These are phyloP conservation scores for Myotis daubentonii DNA, from an alignment of 2,797 vertebrate species.

Conservation along the genomic window DNA sequence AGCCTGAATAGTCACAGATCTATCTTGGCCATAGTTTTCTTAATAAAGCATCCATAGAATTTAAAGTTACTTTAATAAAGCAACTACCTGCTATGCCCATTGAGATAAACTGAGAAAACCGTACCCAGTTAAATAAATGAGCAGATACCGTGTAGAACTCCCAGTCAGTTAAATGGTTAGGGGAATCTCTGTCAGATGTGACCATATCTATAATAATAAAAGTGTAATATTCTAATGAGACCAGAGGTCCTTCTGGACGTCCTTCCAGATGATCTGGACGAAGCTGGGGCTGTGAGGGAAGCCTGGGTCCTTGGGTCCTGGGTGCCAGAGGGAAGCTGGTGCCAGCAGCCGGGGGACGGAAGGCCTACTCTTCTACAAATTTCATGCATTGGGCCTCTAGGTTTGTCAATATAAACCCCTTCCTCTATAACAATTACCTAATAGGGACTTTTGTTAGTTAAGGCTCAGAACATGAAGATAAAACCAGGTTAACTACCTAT, in stretches of 20 bases:
- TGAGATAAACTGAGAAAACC: not conserved
- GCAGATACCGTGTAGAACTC: not conserved
- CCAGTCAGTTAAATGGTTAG: not conserved
- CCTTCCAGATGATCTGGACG: too few species aligned
- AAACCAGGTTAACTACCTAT: not conserved
- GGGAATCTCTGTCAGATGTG: not conserved
- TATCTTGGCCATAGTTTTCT: not conserved
- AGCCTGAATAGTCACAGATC: not conserved
- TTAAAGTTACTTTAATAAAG: conserved; percentile 25
- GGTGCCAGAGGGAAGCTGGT: too few species aligned
- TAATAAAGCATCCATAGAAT: not conserved
- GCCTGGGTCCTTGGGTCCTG: too few species aligned
- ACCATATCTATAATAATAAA: too few species aligned
- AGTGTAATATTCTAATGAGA: too few species aligned
- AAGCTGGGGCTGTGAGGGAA: too few species aligned
- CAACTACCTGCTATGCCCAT: not conserved
- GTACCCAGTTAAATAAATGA: not conserved
- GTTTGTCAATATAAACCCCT: not conserved
- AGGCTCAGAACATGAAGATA: not conserved
- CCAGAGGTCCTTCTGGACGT: too few species aligned
- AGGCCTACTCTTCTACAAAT: too few species aligned
- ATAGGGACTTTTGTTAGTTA: not conserved
- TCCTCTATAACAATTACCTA: not conserved
- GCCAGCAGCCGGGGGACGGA: too few species aligned
- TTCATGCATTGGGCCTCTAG: too few species aligned